Conservation (phyloP, 2,797 vertebrate species). For the Zonotrichia albicollis region DNA sequence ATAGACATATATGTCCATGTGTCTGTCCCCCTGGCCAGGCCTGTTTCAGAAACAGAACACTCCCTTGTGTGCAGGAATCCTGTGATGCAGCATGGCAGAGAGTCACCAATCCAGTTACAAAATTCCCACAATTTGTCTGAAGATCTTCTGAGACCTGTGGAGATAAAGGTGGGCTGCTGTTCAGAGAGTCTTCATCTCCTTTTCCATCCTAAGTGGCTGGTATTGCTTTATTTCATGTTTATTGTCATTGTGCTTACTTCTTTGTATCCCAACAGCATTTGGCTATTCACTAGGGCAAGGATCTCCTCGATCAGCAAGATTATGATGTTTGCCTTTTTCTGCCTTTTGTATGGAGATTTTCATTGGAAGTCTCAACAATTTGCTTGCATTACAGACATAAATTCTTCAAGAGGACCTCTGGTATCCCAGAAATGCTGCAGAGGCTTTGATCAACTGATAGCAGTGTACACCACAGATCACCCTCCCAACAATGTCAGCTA, state of each 20-base stretch:
- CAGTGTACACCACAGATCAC: not conserved
- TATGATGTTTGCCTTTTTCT: not conserved
- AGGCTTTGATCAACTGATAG: conserved; percentile 19
- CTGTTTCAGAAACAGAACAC: not conserved
- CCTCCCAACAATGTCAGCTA: not conserved
- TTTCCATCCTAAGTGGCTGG: fast-evolving
- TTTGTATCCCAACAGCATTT: not conserved
- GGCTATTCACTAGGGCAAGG: not conserved
- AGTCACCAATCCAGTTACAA: not conserved
- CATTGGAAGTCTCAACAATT: not conserved
- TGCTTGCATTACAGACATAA: not conserved
- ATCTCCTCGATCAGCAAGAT: not conserved
- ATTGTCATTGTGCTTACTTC: not conserved
- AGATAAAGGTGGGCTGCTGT: not conserved
- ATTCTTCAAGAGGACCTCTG: not conserved
- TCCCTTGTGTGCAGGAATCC: not conserved
- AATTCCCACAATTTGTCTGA: not conserved
- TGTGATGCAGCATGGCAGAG: not conserved
- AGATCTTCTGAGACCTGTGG: not conserved
- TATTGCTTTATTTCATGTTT: not conserved
- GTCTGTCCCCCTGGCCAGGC: not conserved
- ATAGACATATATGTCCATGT: not conserved
- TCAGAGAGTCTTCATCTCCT: not conserved
- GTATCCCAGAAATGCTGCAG: conserved; percentile 5
- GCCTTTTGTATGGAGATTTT: not conserved